These are phyloP conservation scores for Amiota communis DNA, from an alignment of 2,888 invertebrate genomes.

Conservation along the genomic window DNA sequence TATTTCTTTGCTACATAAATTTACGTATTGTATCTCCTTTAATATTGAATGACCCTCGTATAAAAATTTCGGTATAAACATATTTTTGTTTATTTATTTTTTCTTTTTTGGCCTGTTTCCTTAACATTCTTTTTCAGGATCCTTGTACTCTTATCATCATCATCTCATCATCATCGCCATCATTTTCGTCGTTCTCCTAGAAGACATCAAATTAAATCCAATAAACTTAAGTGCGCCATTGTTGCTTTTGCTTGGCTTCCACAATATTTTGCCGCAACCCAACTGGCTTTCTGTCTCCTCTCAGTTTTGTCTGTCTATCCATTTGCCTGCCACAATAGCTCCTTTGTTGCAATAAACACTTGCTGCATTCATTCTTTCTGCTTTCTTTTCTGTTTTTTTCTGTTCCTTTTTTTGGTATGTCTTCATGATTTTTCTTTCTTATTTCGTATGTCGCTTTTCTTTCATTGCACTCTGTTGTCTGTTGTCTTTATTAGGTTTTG, in stretches of 20 bases:
- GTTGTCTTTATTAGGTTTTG: constrained; percentile 43
- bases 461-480: constrained; percentile 19
- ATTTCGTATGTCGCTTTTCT: constrained; percentile 9
- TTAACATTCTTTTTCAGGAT: too few relatives aligned
- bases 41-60: too few relatives aligned
- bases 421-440: constrained; percentile 2
- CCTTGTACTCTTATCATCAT: too few relatives aligned
- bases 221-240: constrained; percentile 59
- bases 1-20: too few relatives aligned
- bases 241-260: constrained; percentile 25
- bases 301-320: constrained; percentile 6
- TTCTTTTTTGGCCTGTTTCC: too few relatives aligned
- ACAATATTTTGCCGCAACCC: background rate
- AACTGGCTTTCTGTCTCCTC: constrained; percentile 21
- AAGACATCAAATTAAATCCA: constrained; percentile 58
- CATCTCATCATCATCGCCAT: too few relatives aligned
- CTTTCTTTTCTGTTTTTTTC: constrained; percentile 6
- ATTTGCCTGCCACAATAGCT: background rate
- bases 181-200: background rate
- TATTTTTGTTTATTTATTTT: too few relatives aligned
- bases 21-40: too few relatives aligned
- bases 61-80: too few relatives aligned
- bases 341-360: constrained; percentile 33
- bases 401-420: background rate
- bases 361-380: constrained; percentile 11